Conservation (phyloP, 2,888 invertebrate genomes). For the Rhingia rostrata region DNA sequence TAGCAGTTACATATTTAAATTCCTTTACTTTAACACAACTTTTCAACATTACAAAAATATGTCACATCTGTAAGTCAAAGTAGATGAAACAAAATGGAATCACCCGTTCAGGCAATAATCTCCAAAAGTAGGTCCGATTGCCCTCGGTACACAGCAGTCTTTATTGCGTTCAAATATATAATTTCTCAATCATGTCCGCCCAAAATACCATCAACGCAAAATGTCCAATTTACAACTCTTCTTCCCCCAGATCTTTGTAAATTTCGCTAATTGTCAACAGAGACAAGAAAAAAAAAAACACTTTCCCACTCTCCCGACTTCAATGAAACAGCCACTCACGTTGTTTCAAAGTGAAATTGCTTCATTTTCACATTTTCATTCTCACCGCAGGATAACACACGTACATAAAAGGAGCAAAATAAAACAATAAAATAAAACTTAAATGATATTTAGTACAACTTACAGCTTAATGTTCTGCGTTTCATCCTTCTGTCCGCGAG, state of each 20-base stretch:
- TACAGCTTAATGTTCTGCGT: constrained; percentile 31
- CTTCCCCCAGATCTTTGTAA: constrained; percentile 29
- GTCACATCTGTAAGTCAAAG: no score
- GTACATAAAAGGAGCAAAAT: constrained; percentile 6
- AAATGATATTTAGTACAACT: constrained; percentile 64
- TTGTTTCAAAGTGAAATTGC: constrained; percentile 65
- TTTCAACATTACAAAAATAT: no score
- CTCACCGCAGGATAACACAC: constrained; percentile 49
- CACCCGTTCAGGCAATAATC: background rate
- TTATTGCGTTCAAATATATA: background rate
- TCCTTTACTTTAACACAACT: background rate
- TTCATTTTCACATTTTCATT: constrained; percentile 68
- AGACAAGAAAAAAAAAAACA: constrained; percentile 40
- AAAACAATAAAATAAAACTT: constrained; percentile 56
- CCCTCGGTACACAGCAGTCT: background rate
- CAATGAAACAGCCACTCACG: constrained; percentile 63
- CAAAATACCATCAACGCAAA: constrained; percentile 12
- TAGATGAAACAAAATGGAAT: background rate
- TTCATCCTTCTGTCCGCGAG: background rate
- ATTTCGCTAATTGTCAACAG: constrained; percentile 71
- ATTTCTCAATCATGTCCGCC: background rate
- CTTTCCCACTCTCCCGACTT: constrained; percentile 45
- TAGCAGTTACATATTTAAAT: no score
- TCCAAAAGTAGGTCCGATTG: background rate
- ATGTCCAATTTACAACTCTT: constrained; percentile 33